These are phyloP conservation scores for Augiades crinisus DNA, from an alignment of 2,888 invertebrate genomes.

Conservation along the genomic window DNA sequence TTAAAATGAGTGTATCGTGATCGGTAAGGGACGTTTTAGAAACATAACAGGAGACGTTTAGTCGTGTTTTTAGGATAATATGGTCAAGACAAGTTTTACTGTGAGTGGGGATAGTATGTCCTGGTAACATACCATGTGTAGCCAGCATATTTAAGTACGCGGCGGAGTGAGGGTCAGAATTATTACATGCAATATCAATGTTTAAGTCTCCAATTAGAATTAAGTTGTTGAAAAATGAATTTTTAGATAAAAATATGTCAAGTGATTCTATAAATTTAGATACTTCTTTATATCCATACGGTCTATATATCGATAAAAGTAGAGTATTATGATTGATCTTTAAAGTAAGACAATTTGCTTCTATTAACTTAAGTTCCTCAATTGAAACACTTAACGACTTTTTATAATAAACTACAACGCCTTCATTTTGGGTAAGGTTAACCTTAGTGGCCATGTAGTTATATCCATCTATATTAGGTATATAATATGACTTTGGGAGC, in stretches of 20 bases:
- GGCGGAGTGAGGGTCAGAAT: not conserved
- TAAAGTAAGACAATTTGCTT: constrained; percentile 31
- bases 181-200: constrained; percentile 24
- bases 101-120: constrained; percentile 27
- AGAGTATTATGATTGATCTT: constrained; percentile 8
- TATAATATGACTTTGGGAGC: not conserved
- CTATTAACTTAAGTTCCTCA: constrained; percentile 26
- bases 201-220: constrained; percentile 34
- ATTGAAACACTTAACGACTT: constrained; percentile 3
- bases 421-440: constrained; percentile 33
- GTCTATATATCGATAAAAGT: constrained; percentile 29
- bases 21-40: constrained; percentile 18
- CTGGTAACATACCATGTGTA: constrained; percentile 31
- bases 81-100: constrained; percentile 32
- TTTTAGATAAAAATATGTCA: constrained; percentile 5
- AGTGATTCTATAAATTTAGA: constrained; percentile 19
- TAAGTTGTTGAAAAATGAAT: constrained; percentile 26
- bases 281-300: constrained; percentile 15
- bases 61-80: constrained; percentile 29
- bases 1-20: constrained; percentile 12
- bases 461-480: not conserved
- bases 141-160: constrained; percentile 32
- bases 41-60: not conserved
- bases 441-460: not conserved
- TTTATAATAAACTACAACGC: constrained; percentile 32